Evolutionary conservation across 2,113 vertebrate species (phyloP).

Genomic region (Corythoichthys haematopterus): DNA sequence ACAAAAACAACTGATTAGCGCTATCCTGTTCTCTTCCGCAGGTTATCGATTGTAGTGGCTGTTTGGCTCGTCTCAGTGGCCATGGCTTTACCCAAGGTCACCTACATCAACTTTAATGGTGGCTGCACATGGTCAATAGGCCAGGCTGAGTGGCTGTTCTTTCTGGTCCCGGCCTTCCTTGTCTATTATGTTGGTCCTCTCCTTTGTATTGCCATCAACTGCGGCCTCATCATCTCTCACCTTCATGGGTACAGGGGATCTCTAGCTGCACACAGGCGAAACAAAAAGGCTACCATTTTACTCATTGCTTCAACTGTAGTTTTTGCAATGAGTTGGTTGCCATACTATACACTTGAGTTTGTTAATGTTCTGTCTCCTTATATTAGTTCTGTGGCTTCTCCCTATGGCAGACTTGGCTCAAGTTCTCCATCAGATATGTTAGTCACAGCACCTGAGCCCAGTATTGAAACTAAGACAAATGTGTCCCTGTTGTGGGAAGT

Average conservation of each 20-base stretch:
- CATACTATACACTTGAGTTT: constrained; percentile 65
- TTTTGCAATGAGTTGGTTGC: constrained; percentile 66
- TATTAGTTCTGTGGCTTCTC: constrained; percentile 44
- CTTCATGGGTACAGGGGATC: constrained; percentile 47
- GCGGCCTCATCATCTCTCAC: constrained; percentile 59
- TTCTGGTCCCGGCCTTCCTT: constrained; percentile 66
- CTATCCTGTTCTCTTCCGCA: constrained; percentile 16
- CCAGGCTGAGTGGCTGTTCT: constrained; percentile 55
- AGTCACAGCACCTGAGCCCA: background rate
- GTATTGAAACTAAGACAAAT: background rate
- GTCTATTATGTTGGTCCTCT: constrained; percentile 64
- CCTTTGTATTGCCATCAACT: constrained; percentile 59
- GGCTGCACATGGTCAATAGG: constrained; percentile 61
- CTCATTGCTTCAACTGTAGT: constrained; percentile 57
- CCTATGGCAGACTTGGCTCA: background rate
- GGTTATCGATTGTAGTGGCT: constrained; percentile 38
- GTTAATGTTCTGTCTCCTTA: constrained; percentile 54
- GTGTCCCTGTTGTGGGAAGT: constrained; percentile 62
- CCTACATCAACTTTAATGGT: constrained; percentile 58
- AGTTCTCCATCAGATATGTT: constrained; percentile 6
- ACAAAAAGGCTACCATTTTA: constrained; percentile 64
- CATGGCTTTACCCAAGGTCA: constrained; percentile 67
- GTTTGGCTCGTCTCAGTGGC: constrained; percentile 61
- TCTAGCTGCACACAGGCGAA: constrained; percentile 49
- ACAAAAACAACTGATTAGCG: background rate